Evolutionary conservation across 1,140 invertebrate species (phyloP).

Genomic region (Bactericera cockerelli): DNA sequence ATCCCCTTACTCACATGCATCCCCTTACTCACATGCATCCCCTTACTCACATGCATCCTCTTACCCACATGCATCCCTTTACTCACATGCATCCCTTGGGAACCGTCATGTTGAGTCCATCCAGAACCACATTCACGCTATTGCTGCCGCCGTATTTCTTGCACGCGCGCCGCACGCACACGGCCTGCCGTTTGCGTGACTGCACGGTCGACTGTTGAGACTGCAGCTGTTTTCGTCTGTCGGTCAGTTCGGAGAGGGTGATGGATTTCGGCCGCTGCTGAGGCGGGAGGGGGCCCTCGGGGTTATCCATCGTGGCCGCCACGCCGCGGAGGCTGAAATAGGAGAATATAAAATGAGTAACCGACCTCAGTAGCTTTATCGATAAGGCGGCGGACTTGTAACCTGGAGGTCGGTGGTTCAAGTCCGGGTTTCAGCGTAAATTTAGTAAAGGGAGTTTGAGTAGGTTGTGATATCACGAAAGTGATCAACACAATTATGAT

Average conservation of each 20-base stretch:
- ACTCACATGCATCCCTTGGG: slow-evolving; percentile 22
- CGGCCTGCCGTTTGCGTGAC: slow-evolving; percentile 56
- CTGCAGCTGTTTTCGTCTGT: slow-evolving; percentile 21
- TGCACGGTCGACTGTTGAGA: slow-evolving; percentile 55
- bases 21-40: no score
- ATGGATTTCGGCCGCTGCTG: neutral
- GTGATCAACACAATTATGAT: no score
- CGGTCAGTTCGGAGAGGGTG: slow-evolving; percentile 10
- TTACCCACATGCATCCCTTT: no score
- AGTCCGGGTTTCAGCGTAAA: no score
- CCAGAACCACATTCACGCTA: slow-evolving; percentile 43
- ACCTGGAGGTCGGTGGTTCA: no score
- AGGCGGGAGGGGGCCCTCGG: no score
- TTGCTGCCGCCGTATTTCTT: slow-evolving; percentile 75
- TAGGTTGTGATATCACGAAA: no score
- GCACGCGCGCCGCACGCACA: slow-evolving; percentile 66
- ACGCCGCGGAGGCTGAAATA: neutral
- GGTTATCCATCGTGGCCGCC: neutral
- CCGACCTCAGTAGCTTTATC: no score
- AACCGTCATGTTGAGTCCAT: slow-evolving; percentile 34
- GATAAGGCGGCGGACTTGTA: no score
- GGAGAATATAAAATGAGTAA: neutral
- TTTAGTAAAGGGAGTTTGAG: no score
- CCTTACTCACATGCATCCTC: no score
- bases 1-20: no score